Base-by-base conservation (phyloP, 2,797 vertebrate species). In the Sebastes vulpes region DNA sequence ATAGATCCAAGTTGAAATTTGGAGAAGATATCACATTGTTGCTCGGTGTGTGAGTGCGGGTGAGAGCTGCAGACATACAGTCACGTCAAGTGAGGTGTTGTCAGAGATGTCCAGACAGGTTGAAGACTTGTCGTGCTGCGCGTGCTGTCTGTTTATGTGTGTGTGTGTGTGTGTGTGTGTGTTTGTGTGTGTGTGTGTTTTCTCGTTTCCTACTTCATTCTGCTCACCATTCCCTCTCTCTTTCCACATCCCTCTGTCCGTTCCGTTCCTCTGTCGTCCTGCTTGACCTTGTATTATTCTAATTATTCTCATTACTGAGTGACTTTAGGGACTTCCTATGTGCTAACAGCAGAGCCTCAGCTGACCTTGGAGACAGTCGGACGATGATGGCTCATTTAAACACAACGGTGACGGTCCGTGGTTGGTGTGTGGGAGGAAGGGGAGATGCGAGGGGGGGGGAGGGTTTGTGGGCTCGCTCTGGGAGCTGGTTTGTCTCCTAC, bases 401-500 rank as follows among this genome's bases (percentile, higher is more conserved):
- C 63, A 21, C 48, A 42, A 23, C 14, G 2, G 32, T 16, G 80
- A 75, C 10, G n/a, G 63, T 72, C 61, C 18, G 66, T 9, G 61
- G 76, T 75, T 18, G 50, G 29, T 68, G 50, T 59, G 82, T 75
- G 73, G 76, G 83, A 71, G 72, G 71, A 65, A 65, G 1, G 7
- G 5, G 31, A 3, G 14, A 73, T 68, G 82, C 63, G 72, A 65
- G 59, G 1, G 28, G 54, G 53, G 2, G 29, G 3, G 12, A 14
- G 58, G 11, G 7, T 1, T 50, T 29, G 52, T 23, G 59, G 57
- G 23, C 26, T 86, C 50, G 48, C 85, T 77, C 77, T 77, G 88
- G 89, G 90, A 91, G 85, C 66, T 61, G 80, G 65, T 89, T 91
- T 87, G 83, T 89, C 91, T 93, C 86, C 88, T 82, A 77, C 91